A percentile compares a stretch with the other conserved stretches of the same genome.
Conservation (phyloP, 2,113 vertebrate genomes). For the Athene noctua region DNA sequence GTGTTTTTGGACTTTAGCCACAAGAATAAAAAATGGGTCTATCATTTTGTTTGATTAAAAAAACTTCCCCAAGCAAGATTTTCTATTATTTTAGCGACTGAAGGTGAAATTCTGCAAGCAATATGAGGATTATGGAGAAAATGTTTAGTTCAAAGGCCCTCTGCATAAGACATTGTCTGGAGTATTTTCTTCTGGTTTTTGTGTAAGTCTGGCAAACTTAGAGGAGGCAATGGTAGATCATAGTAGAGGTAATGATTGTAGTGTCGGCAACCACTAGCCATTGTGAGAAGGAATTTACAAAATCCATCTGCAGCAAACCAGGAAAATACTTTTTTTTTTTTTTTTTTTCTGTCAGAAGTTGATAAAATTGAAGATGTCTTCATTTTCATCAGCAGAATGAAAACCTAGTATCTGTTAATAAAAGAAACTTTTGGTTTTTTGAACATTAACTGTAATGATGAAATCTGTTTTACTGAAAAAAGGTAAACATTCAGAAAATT, state of each 20-base stretch:
- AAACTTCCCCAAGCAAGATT: constrained; percentile 26
- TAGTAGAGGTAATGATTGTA: neutral
- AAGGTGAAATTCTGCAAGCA: neutral
- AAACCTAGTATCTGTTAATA: neutral
- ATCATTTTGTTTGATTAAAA: constrained; percentile 16
- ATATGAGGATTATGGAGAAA: neutral
- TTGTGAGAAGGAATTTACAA: neutral
- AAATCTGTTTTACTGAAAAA: neutral
- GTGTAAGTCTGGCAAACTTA: neutral
- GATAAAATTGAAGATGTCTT: neutral
- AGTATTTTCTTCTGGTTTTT: neutral
- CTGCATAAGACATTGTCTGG: neutral
- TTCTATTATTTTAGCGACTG: constrained; percentile 7
- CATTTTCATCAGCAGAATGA: neutral
- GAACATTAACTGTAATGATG: neutral
- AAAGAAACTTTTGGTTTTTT: too few relatives aligned
- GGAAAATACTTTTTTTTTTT: neutral
- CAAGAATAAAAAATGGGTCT: constrained; percentile 5
- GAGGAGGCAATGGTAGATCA: neutral
- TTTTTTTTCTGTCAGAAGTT: neutral
- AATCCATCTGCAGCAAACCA: neutral
- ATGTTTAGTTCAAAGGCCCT: neutral
- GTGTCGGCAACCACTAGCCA: neutral
- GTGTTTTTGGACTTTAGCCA: constrained; percentile 56
- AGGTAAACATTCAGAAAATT: neutral